These are phyloP conservation scores for Arenaria interpres DNA, from an alignment of 2,113 vertebrate genomes.

Conservation along the genomic window DNA sequence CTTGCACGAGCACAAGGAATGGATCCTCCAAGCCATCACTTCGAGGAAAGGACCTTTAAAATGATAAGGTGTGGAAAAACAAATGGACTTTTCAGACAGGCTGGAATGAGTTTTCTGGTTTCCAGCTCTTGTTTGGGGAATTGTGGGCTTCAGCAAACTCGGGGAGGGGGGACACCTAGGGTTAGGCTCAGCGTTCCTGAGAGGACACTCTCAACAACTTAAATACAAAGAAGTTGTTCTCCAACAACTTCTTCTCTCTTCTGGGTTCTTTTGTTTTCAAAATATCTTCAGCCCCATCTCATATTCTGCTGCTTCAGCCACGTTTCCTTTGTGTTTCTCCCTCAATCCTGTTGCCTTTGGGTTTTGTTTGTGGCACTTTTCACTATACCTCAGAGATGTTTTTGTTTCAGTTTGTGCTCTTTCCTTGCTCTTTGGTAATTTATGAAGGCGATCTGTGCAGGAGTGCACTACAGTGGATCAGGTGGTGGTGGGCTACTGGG, in stretches of 20 bases:
- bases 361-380: background rate
- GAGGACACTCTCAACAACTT: background rate
- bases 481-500: background rate
- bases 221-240: background rate
- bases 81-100: background rate
- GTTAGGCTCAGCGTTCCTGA: background rate
- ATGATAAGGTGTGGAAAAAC: slow-evolving; percentile 83
- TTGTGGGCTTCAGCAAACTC: background rate
- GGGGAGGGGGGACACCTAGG: background rate
- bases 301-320: background rate
- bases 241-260: background rate
- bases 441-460: background rate
- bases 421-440: background rate
- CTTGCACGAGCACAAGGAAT: slow-evolving; percentile 86
- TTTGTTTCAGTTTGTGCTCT: background rate
- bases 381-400: background rate
- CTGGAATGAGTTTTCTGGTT: background rate
- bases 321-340: background rate
- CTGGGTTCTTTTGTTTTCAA: background rate
- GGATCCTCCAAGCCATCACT: slow-evolving; percentile 92
- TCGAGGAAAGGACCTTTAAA: slow-evolving; percentile 90
- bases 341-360: background rate
- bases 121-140: background rate
- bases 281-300: background rate
- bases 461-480: background rate